Conservation (phyloP, 2,113 vertebrate species). For the Ictalurus furcatus region DNA sequence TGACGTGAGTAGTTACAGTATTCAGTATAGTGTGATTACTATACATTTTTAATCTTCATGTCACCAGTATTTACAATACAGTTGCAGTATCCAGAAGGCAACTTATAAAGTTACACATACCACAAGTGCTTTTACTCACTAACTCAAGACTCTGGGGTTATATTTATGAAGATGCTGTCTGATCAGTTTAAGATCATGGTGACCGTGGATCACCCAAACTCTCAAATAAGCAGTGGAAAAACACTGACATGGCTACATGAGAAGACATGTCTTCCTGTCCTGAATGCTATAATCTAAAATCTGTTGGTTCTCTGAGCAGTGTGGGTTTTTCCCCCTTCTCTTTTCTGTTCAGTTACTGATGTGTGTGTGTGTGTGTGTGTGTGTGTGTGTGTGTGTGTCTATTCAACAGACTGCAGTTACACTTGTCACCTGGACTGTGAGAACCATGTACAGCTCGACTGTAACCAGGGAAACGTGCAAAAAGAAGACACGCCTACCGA, state of each 20-base stretch:
- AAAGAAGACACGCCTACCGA: slow-evolving; percentile 56
- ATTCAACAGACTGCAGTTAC: slow-evolving; percentile 82
- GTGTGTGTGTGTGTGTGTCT: slow-evolving; percentile 26
- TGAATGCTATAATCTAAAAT: neutral
- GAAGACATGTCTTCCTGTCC: neutral
- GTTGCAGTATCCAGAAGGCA: neutral
- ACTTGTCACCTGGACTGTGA: slow-evolving; percentile 87
- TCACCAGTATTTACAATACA: too few relatives aligned
- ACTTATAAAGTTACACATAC: neutral
- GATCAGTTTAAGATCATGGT: neutral
- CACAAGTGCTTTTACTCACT: neutral
- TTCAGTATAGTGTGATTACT: neutral
- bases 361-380: slow-evolving; percentile 22
- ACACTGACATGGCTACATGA: neutral
- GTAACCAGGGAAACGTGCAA: slow-evolving; percentile 70
- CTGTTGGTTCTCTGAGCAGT: neutral
- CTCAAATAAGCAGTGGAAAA: neutral
- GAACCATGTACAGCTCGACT: slow-evolving; percentile 84
- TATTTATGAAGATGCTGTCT: neutral
- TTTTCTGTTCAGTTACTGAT: slow-evolving; percentile 23
- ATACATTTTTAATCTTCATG: neutral
- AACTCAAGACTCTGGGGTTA: neutral
- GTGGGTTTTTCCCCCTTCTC: slow-evolving; percentile 4
- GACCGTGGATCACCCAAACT: neutral
- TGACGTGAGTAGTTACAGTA: neutral